phyloP scores from a whole-genome alignment of 2,888 invertebrate species.

The Colostygia pectinataria region DNA sequence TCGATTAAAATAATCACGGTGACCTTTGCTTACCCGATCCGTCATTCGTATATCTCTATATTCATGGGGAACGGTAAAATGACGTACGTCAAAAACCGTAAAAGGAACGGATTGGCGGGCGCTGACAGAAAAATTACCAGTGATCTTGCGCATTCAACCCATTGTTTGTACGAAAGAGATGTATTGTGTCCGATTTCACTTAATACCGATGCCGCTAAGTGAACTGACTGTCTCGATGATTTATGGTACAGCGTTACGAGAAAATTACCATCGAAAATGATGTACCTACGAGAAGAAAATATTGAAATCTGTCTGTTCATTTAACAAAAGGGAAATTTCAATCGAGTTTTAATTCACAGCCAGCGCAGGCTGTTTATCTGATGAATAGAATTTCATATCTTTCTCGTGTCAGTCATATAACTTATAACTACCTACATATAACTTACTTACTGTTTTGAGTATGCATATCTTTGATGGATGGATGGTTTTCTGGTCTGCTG shows the following conservation, averaged over 20 bases:
- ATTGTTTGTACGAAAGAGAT: slow-evolving; percentile 62
- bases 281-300: slow-evolving; percentile 10
- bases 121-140: slow-evolving; percentile 67
- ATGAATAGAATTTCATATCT: too few relatives aligned
- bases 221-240: slow-evolving; percentile 41
- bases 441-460: too few relatives aligned
- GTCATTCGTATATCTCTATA: slow-evolving; percentile 67
- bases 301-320: slow-evolving; percentile 13
- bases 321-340: slow-evolving; percentile 17
- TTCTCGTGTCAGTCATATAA: too few relatives aligned
- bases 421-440: too few relatives aligned
- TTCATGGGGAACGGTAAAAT: slow-evolving; percentile 55
- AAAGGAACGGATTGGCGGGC: slow-evolving; percentile 48
- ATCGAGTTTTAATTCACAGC: neutral
- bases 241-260: slow-evolving; percentile 39
- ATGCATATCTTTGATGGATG: too few relatives aligned
- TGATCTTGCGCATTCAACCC: slow-evolving; percentile 38
- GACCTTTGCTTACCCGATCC: slow-evolving; percentile 65
- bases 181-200: slow-evolving; percentile 54
- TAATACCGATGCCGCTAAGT: slow-evolving; percentile 48
- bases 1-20: slow-evolving; percentile 73
- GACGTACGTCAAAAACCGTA: slow-evolving; percentile 63
- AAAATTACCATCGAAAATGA: slow-evolving; percentile 39
- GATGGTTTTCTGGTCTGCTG: too few relatives aligned
- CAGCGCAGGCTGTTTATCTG: too few relatives aligned